These are phyloP conservation scores for Heliconius ethilla DNA, from an alignment of 2,888 invertebrate genomes.

Conservation along the genomic window DNA sequence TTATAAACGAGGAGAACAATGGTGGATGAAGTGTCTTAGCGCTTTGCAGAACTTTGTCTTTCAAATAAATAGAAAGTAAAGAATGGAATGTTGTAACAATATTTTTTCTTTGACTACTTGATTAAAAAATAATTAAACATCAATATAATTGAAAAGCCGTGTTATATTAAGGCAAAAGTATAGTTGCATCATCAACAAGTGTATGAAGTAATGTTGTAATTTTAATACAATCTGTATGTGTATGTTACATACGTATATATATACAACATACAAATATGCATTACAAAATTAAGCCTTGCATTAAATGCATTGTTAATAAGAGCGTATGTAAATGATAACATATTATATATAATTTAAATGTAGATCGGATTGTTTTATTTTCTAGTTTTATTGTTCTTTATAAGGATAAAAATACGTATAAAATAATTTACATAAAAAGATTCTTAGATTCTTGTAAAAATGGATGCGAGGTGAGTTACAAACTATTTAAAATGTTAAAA, in stretches of 20 bases:
- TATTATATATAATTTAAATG: not conserved
- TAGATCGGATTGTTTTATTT: not conserved
- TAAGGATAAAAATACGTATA: no score
- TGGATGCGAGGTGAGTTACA: no score
- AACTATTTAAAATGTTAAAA: not conserved
- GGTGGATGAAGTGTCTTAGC: no score
- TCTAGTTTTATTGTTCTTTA: not conserved
- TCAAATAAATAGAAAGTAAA: no score
- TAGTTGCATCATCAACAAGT: not conserved
- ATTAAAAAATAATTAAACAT: no score
- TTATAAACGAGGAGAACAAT: no score
- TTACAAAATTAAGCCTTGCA: constrained; percentile 7
- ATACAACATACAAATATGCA: not conserved
- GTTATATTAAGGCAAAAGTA: not conserved
- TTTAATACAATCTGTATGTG: constrained; percentile 3
- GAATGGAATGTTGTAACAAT: no score
- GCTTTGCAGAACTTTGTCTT: no score
- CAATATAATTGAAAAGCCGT: not conserved
- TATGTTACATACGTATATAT: not conserved
- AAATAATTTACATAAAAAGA: no score
- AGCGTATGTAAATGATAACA: not conserved
- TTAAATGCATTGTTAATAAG: constrained; percentile 4
- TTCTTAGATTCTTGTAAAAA: no score
- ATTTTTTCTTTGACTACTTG: no score
- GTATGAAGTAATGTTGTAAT: not conserved